Conservation (phyloP, 2,797 vertebrate species). For the Synaphobranchus kaupii region DNA sequence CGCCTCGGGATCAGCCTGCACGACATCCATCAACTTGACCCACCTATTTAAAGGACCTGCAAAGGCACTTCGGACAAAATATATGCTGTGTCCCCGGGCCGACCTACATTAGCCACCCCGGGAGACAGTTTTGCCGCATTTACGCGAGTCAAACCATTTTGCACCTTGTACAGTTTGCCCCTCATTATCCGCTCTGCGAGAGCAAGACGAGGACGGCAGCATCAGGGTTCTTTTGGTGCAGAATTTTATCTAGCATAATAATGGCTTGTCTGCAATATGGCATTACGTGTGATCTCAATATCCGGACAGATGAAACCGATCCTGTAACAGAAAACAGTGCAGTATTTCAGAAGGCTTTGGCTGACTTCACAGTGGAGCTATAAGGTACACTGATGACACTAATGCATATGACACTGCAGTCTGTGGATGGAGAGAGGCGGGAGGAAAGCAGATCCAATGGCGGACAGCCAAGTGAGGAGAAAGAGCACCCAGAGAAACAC, state of each 20-base stretch:
- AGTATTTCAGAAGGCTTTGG: not conserved
- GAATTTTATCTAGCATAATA: not conserved
- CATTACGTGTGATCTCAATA: not conserved
- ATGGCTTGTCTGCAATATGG: not conserved
- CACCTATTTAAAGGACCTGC: slow-evolving; percentile 19
- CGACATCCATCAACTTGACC: slow-evolving; percentile 23
- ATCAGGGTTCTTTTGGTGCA: not conserved
- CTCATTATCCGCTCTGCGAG: not conserved
- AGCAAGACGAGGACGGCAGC: not conserved
- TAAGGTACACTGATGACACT: slow-evolving; percentile 3
- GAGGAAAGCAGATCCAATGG: not conserved
- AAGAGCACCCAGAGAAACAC: not conserved
- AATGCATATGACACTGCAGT: not conserved
- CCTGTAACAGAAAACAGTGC: not conserved
- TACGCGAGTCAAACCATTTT: not conserved
- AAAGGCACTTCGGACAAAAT: slow-evolving; percentile 22
- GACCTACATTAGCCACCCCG: slow-evolving; percentile 15
- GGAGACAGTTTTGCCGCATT: not conserved
- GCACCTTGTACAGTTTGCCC: not conserved
- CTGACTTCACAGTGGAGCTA: not conserved
- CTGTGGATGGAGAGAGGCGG: not conserved
- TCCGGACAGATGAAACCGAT: not conserved
- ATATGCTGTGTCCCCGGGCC: slow-evolving; percentile 18
- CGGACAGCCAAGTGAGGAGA: not conserved
- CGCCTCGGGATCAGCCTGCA: slow-evolving; percentile 1